phyloP scores from a whole-genome alignment of 2,888 invertebrate species.

The Phengaris arion region DNA sequence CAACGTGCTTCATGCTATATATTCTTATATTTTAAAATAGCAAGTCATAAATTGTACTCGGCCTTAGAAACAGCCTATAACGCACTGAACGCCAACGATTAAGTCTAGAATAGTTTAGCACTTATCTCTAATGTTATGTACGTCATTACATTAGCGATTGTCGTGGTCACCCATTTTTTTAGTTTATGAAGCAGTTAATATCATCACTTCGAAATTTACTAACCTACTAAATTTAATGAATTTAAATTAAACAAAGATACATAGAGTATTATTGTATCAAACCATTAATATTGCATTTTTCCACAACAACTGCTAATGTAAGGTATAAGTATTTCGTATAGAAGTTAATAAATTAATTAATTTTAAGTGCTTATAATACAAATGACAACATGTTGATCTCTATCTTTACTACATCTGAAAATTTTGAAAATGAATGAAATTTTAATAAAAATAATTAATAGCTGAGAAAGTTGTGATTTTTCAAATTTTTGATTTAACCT shows the following conservation, averaged over 20 bases:
- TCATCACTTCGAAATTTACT: background rate
- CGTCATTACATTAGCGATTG: background rate
- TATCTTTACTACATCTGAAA: background rate
- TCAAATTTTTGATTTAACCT: background rate
- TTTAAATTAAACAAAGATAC: background rate
- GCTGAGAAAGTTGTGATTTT: no score
- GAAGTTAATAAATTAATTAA: constrained; percentile 34
- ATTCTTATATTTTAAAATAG: background rate
- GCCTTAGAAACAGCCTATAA: constrained; percentile 25
- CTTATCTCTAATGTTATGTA: constrained; percentile 17
- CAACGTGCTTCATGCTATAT: background rate
- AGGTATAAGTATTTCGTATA: constrained; percentile 30
- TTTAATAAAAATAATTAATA: background rate
- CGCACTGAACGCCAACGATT: constrained; percentile 21
- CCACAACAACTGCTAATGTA: constrained; percentile 7
- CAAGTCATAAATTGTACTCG: constrained; percentile 1
- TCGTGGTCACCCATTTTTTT: background rate
- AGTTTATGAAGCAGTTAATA: background rate
- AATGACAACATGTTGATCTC: constrained; percentile 15
- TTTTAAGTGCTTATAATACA: constrained; percentile 34
- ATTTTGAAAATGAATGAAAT: background rate
- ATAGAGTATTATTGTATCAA: background rate
- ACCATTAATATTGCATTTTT: constrained; percentile 1
- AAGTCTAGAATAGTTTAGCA: constrained; percentile 19
- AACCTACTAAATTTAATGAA: background rate